Evolutionary conservation across 2,113 vertebrate species (phyloP).

Genomic region (Romanogobio albipinnatus): DNA sequence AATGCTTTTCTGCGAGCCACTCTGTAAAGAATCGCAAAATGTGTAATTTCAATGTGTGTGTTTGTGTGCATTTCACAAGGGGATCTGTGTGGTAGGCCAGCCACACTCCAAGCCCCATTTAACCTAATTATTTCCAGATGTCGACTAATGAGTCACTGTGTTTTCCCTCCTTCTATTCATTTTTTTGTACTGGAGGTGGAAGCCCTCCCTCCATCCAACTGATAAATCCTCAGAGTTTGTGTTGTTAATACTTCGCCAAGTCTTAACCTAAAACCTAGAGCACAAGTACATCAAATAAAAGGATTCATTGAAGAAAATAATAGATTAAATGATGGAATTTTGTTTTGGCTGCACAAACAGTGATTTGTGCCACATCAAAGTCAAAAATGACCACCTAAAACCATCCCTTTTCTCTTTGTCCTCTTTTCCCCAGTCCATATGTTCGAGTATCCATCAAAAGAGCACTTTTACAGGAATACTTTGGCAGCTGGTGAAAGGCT

Average conservation of each 20-base stretch:
- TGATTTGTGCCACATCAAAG: constrained; percentile 1
- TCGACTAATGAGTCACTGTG: constrained; percentile 64
- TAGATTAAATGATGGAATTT: neutral
- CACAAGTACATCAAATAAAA: neutral
- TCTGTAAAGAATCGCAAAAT: neutral
- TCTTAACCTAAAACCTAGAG: neutral
- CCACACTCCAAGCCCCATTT: constrained; percentile 63
- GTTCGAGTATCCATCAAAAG: constrained; percentile 59
- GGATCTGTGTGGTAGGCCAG: neutral
- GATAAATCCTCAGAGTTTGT: neutral
- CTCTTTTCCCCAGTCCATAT: constrained; percentile 50
- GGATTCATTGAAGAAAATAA: neutral
- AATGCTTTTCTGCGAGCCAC: neutral
- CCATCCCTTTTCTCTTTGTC: constrained; percentile 36
- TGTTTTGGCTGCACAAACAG: neutral
- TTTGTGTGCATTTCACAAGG: neutral
- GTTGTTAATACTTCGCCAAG: neutral
- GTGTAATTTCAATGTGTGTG: neutral
- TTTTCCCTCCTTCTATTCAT: constrained; percentile 49
- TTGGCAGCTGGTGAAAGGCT: constrained; percentile 68
- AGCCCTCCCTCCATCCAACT: constrained; percentile 11
- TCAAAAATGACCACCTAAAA: constrained; percentile 5
- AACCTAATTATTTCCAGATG: constrained; percentile 75
- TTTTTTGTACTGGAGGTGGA: constrained; percentile 63
- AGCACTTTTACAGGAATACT: constrained; percentile 76